These are phyloP conservation scores for Psittacula echo DNA, from an alignment of 2,797 vertebrate species.

Conservation along the genomic window DNA sequence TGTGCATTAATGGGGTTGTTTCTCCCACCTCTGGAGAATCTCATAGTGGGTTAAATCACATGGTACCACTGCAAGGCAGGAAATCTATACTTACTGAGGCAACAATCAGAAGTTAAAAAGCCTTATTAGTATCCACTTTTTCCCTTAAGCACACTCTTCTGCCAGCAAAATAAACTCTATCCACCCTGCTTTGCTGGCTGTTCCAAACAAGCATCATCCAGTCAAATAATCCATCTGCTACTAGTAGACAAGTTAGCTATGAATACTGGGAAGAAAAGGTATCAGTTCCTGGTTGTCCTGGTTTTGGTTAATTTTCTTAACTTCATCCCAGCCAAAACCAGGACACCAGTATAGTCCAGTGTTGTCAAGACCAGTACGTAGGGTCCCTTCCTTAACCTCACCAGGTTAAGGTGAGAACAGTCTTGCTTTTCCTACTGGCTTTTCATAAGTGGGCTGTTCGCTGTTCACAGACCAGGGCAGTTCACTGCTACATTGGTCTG, in stretches of 20 bases:
- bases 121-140: not conserved
- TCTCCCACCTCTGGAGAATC: not conserved
- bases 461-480: not conserved
- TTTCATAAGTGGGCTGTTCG: not conserved
- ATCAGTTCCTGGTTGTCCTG: not conserved
- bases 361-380: not conserved
- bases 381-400: not conserved
- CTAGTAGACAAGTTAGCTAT: not conserved
- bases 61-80: not conserved
- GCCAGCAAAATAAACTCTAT: not conserved
- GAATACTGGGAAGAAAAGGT: not conserved
- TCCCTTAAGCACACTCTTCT: not conserved
- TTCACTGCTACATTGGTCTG: not conserved
- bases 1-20: not conserved
- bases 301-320: not conserved
- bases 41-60: not conserved
- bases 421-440: not conserved
- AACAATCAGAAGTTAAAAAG: not conserved
- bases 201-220: not conserved
- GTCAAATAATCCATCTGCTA: not conserved
- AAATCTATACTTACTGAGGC: not conserved
- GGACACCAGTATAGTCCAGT: not conserved
- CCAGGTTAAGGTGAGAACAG: not conserved
- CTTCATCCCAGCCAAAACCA: not conserved
- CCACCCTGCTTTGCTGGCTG: not conserved